Evolutionary conservation across 2,113 vertebrate genomes (phyloP).

Genomic region (Oryzias woworae): DNA sequence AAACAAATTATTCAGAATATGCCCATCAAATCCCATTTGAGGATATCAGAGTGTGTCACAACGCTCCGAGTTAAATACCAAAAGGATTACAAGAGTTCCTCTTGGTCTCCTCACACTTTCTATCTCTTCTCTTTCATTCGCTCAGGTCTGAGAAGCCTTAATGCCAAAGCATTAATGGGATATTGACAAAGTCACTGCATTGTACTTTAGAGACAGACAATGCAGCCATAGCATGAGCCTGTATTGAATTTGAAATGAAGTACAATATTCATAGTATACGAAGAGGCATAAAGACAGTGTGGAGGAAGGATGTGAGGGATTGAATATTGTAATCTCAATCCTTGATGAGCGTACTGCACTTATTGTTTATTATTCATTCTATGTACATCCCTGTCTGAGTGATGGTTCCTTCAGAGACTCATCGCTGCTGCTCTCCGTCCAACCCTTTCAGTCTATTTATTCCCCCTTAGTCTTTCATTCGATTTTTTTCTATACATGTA

Average conservation of each 20-base stretch:
- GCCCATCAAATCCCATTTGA: conserved; percentile 60
- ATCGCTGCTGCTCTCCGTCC: conserved; percentile 10
- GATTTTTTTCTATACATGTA: conserved; percentile 15
- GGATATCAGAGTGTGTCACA: conserved; percentile 37
- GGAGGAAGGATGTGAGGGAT: conserved; percentile 40
- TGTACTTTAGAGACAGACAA: conserved; percentile 53
- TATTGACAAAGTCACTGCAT: conserved; percentile 54
- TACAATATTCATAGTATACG: conserved; percentile 34
- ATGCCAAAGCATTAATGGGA: conserved; percentile 62
- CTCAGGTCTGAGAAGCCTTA: conserved; percentile 47
- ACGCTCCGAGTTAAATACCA: conserved; percentile 35
- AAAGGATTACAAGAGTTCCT: conserved; percentile 50
- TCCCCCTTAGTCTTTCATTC: conserved; percentile 9
- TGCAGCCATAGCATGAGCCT: conserved; percentile 33
- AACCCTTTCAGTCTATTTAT: conserved; percentile 21
- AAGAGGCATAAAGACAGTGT: conserved; percentile 13
- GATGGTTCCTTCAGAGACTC: conserved; percentile 8
- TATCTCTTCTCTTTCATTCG: conserved; percentile 25
- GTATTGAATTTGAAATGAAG: conserved; percentile 44
- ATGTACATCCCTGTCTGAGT: conserved; percentile 15
- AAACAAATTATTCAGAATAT: conserved; percentile 47
- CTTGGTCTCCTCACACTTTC: conserved; percentile 29
- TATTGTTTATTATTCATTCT: conserved; percentile 9
- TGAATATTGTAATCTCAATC: conserved; percentile 63
- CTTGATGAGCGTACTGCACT: conserved; percentile 47